These are phyloP conservation scores for Selenia dentaria DNA, from an alignment of 2,888 invertebrate genomes.

Conservation along the genomic window DNA sequence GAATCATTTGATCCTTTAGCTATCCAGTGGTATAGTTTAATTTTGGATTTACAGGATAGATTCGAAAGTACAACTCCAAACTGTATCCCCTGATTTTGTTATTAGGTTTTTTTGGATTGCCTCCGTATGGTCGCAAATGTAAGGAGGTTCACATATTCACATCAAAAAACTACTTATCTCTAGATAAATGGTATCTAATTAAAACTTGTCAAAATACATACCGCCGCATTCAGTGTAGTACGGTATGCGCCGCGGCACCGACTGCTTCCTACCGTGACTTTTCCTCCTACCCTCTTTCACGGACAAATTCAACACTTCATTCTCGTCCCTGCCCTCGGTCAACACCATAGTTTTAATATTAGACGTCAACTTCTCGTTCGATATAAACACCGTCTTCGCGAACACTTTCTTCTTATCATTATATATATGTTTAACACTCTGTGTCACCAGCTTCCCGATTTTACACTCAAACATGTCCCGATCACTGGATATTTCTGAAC, in stretches of 20 bases:
- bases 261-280: slow-evolving; percentile 72
- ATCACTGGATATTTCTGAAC: slow-evolving; percentile 5
- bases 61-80: no score
- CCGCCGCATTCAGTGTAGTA: slow-evolving; percentile 60
- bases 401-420: slow-evolving; percentile 65
- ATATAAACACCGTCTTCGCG: slow-evolving; percentile 72
- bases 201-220: no score
- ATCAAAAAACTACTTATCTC: no score
- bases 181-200: no score
- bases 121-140: no score
- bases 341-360: slow-evolving; percentile 47
- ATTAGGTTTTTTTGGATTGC: no score
- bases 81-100: no score
- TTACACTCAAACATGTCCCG: slow-evolving; percentile 63
- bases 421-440: slow-evolving; percentile 73
- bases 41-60: no score
- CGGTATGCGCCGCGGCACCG: slow-evolving; percentile 70
- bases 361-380: slow-evolving; percentile 47
- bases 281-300: slow-evolving; percentile 65
- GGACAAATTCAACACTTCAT: slow-evolving; percentile 65
- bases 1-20: no score
- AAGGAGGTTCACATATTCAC: no score
- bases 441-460: slow-evolving; percentile 70
- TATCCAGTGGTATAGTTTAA: no score
- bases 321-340: slow-evolving; percentile 26